Percentiles rank a stretch among this genome's conserved stretches.
phyloP scores from a whole-genome alignment of 2,797 vertebrate genomes.

The Staurois parvus region DNA sequence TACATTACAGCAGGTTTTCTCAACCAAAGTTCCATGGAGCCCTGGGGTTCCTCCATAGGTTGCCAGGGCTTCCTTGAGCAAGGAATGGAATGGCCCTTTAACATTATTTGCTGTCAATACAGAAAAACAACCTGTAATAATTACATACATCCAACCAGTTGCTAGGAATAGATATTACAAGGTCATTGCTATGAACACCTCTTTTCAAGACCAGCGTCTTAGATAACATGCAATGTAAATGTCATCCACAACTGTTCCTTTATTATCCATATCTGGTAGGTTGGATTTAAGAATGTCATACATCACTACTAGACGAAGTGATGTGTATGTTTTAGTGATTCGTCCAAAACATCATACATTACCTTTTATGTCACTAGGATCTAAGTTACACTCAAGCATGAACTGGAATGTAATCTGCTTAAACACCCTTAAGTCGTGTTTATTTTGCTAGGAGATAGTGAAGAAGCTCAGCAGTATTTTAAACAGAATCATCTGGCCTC shows the following conservation, averaged over 20 bases:
- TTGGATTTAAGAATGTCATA: not conserved
- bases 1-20: too few species aligned
- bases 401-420: constrained; percentile 9
- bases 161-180: too few species aligned
- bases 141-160: too few species aligned
- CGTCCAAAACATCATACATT: constrained; percentile 5
- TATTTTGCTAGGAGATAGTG: constrained; percentile 2
- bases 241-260: not conserved
- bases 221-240: not conserved
- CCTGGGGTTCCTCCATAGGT: too few species aligned
- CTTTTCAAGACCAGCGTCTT: not conserved
- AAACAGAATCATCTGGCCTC: not conserved
- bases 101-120: too few species aligned
- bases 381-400: not conserved
- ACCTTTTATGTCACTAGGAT: constrained; percentile 20
- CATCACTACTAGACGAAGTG: not conserved
- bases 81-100: too few species aligned
- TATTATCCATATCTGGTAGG: not conserved
- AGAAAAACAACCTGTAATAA: too few species aligned
- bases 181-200: too few species aligned
- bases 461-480: not conserved
- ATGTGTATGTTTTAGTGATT: constrained; percentile 1
- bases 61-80: too few species aligned
- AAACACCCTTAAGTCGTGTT: constrained; percentile 1
- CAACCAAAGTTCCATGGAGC: too few species aligned